Base-by-base conservation (phyloP, 2,113 vertebrate genomes). In the Barnardius zonarius region DNA sequence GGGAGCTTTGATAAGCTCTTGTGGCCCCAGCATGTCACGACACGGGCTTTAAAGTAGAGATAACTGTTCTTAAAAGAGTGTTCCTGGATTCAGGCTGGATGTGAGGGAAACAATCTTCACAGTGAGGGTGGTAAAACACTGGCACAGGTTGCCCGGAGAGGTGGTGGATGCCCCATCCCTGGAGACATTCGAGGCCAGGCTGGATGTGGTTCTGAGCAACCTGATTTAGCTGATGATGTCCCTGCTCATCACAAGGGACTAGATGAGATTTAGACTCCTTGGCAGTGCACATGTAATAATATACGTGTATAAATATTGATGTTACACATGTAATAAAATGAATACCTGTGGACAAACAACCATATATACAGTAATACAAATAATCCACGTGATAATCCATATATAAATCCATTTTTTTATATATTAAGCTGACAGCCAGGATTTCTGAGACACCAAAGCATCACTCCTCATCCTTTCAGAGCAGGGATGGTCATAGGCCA, bases 11-110 rank as follows among this genome's bases (percentile, higher is more conserved):
- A 7, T 31, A 30, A 44, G 27, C 35, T n/a, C 8, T 19, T 55
- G 27, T 49, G 22, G 31, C n/a, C 46, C 6, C 55, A 6, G 2
- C 0, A 59, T 30, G 27, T 13, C 70, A 37, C 0, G 2, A 4
- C 6, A 9, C 0, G 2, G 11, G 55, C 64, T 84, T 37, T 17
- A 44, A 44, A 30, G 66, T 9, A 17, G 24, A 73, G 11, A 33
- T 41, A 28, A 33, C 28, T 20, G 41, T 9, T 59, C 57, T 59
- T 59, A 35, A 23, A 59, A 35, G 57, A 59, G 22, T 15, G n/a
- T 35, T 59, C 57, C 57, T 59, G 57, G 22, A 23, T 59, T 59
- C 33, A 59, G 57, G 57, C 33, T 59, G 57, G 33, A 35, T 59
- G 57, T 59, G 57, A 24, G 13, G 57, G 57, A 14, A 23, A 15